phyloP scores from a whole-genome alignment of 2,888 invertebrate genomes.

The Mythimna albipuncta region DNA sequence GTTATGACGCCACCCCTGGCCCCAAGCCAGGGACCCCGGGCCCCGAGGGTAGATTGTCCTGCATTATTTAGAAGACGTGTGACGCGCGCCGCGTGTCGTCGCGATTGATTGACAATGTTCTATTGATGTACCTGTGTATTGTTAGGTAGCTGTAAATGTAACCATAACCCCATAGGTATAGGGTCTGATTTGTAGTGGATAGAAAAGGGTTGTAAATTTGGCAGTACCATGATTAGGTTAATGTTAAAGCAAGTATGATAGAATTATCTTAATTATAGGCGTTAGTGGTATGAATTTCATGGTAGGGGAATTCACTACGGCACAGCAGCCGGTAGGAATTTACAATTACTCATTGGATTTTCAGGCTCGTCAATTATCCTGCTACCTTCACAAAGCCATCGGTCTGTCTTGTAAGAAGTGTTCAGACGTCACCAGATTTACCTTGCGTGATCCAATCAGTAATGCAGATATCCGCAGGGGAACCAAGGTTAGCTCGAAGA shows the following conservation, averaged over 20 bases:
- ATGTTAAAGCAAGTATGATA: slow-evolving; percentile 4
- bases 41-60: slow-evolving; percentile 29
- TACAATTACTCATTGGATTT: not conserved
- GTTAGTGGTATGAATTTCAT: not conserved
- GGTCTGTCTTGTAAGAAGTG: too few relatives aligned
- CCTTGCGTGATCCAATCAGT: too few relatives aligned
- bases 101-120: slow-evolving; percentile 59
- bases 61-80: slow-evolving; percentile 65
- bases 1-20: slow-evolving; percentile 29
- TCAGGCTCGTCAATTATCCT: not conserved
- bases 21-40: not conserved
- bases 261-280: slow-evolving; percentile 6
- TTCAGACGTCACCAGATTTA: too few relatives aligned
- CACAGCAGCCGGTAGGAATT: not conserved
- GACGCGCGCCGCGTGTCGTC: slow-evolving; percentile 41
- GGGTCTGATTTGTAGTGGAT: not conserved
- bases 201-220: not conserved
- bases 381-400: too few relatives aligned
- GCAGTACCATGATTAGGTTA: slow-evolving; percentile 17
- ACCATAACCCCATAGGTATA: not conserved
- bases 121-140: slow-evolving; percentile 38
- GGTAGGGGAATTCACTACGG: not conserved
- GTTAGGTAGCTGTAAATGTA: not conserved
- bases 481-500: too few relatives aligned
- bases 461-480: too few relatives aligned